Conservation (phyloP, 2,113 vertebrate species). For the Larimichthys crocea region DNA sequence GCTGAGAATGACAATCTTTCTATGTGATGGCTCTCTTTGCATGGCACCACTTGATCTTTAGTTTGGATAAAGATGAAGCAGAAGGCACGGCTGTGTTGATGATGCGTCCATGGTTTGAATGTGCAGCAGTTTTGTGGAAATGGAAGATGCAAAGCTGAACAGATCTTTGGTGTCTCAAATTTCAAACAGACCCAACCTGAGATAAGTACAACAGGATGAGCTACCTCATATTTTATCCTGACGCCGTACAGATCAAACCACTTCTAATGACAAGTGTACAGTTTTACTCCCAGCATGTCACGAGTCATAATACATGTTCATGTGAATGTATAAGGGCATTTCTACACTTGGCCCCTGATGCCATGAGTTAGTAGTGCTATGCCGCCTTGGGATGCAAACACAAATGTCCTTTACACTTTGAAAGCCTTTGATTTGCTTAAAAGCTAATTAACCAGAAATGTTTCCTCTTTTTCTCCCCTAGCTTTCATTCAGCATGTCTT, state of each 20-base stretch:
- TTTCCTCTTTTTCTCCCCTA: constrained; percentile 24
- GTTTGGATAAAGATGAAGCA: constrained; percentile 3
- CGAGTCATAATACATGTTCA: constrained; percentile 40
- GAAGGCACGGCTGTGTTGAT: not conserved
- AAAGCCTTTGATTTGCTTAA: constrained; percentile 67
- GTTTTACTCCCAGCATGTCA: constrained; percentile 51
- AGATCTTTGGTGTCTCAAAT: constrained; percentile 28
- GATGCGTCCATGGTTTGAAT: constrained; percentile 33
- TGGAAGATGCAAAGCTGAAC: constrained; percentile 6
- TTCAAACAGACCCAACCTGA: constrained; percentile 5
- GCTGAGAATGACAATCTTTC: constrained; percentile 66
- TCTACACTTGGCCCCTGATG: constrained; percentile 37
- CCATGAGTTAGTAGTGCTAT: constrained; percentile 43
- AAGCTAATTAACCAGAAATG: constrained; percentile 53
- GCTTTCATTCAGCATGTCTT: constrained; percentile 64
- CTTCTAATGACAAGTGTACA: constrained; percentile 49
- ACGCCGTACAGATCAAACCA: constrained; percentile 43
- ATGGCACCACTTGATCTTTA: constrained; percentile 19
- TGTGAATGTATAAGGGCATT: constrained; percentile 67
- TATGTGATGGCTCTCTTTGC: constrained; percentile 38
- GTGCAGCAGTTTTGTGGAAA: constrained; percentile 31
- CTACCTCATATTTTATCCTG: constrained; percentile 74
- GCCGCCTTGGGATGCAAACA: constrained; percentile 54
- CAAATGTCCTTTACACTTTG: constrained; percentile 31
- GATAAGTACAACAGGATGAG: constrained; percentile 61